phyloP scores from a whole-genome alignment of 1,140 invertebrate species.

The Pseudomyrmex gracilis region DNA sequence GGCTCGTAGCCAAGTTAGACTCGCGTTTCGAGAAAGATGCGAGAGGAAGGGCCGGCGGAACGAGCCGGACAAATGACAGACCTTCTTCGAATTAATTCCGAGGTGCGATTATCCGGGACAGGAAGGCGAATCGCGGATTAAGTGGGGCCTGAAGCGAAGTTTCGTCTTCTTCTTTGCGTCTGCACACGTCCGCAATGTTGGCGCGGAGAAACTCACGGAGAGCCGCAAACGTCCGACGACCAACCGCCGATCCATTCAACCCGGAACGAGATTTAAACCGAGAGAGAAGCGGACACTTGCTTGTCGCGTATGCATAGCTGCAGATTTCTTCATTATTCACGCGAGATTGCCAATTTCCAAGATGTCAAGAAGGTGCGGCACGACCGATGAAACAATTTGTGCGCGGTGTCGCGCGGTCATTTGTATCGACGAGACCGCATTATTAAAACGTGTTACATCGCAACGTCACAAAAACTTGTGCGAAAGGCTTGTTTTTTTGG shows the following conservation, averaged over 20 bases:
- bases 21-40: slow-evolving; percentile 21
- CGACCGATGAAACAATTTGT: slow-evolving; percentile 38
- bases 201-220: slow-evolving; percentile 33
- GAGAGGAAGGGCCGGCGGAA: no score
- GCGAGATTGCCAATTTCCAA: slow-evolving; percentile 54
- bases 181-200: neutral
- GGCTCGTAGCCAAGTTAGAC: slow-evolving; percentile 2
- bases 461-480: neutral
- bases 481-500: no score
- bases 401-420: neutral
- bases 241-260: slow-evolving; percentile 62
- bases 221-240: slow-evolving; percentile 38
- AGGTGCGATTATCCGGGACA: slow-evolving; percentile 41
- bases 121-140: slow-evolving; percentile 53
- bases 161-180: neutral
- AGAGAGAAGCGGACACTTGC: neutral
- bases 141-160: neutral
- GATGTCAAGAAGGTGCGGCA: slow-evolving; percentile 5
- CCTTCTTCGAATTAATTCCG: slow-evolving; percentile 50
- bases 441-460: neutral
- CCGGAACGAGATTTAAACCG: slow-evolving; percentile 25
- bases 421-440: slow-evolving; percentile 4
- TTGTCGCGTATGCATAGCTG: neutral
- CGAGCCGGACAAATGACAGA: slow-evolving; percentile 57
- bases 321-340: slow-evolving; percentile 56